Evolutionary conservation across 1,140 invertebrate genomes (phyloP).

Genomic region (Drosophila paulistorum): DNA sequence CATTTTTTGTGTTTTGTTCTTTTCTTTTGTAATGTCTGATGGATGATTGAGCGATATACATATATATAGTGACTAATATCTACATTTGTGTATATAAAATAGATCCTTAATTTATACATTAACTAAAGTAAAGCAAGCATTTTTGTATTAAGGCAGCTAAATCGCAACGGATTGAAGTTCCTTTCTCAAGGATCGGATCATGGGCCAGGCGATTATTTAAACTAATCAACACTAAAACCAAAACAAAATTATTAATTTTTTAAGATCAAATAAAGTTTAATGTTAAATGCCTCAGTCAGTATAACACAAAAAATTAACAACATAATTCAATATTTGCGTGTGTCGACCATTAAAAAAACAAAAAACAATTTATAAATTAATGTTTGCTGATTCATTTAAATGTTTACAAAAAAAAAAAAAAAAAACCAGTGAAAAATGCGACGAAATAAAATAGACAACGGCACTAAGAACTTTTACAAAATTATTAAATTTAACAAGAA

Average conservation of each 20-base stretch:
- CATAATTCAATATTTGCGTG: slow-evolving; percentile 32
- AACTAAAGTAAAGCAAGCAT: slow-evolving; percentile 2
- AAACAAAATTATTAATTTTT: slow-evolving; percentile 27
- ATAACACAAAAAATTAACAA: slow-evolving; percentile 22
- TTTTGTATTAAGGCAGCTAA: slow-evolving; percentile 55
- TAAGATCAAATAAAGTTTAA: slow-evolving; percentile 51
- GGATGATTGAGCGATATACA: not conserved
- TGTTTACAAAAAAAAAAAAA: slow-evolving; percentile 23
- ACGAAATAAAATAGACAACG: slow-evolving; percentile 1
- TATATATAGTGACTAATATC: not conserved
- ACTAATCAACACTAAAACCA: slow-evolving; percentile 20
- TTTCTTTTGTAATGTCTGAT: not conserved
- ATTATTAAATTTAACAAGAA: slow-evolving; percentile 18
- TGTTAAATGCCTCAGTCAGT: slow-evolving; percentile 77
- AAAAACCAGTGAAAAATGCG: not conserved
- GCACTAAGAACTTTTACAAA: slow-evolving; percentile 26
- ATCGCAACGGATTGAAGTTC: slow-evolving; percentile 66
- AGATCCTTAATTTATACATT: not conserved
- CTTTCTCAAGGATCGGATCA: slow-evolving; percentile 32
- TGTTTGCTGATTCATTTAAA: slow-evolving; percentile 64
- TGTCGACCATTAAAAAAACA: slow-evolving; percentile 57
- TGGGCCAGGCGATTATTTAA: slow-evolving; percentile 44
- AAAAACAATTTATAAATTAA: slow-evolving; percentile 32
- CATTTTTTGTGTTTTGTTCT: slow-evolving; percentile 10
- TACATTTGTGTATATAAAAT: not conserved